These are phyloP conservation scores for Ctenomys sociabilis DNA, from an alignment of 2,113 vertebrate genomes.

Conservation along the genomic window DNA sequence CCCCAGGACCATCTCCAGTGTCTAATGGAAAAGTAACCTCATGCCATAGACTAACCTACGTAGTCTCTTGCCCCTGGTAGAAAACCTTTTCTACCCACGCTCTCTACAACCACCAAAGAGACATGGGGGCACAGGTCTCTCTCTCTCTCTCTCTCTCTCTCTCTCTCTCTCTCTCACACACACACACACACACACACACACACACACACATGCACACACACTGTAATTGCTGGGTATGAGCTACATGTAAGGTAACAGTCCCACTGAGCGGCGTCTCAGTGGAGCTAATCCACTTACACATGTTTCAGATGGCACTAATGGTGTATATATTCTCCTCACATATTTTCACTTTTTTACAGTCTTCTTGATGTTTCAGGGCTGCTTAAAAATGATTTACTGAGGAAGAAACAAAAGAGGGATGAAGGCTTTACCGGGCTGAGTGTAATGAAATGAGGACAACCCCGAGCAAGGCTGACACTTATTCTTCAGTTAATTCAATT, in stretches of 20 bases:
- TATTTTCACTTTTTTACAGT: not conserved
- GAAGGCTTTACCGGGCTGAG: not conserved
- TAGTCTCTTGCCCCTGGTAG: not conserved
- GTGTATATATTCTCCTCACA: not conserved
- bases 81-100: not conserved
- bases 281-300: not conserved
- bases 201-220: not conserved
- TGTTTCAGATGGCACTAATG: not conserved
- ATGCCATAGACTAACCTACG: fast-evolving
- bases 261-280: not conserved
- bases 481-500: constrained; percentile 16
- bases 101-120: not conserved
- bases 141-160: too few species aligned
- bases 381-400: constrained; percentile 36
- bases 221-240: not conserved
- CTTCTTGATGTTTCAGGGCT: constrained; percentile 21
- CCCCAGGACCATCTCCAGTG: fast-evolving
- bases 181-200: too few species aligned
- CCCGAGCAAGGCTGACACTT: not conserved
- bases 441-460: fast-evolving
- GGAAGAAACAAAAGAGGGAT: not conserved
- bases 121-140: not conserved
- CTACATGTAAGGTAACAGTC: fast-evolving
- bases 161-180: too few species aligned
- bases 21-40: not conserved